Percentiles rank a stretch among this genome's conserved stretches.
Evolutionary conservation across 2,113 vertebrate genomes (phyloP).

Genomic region (Empidonax alnorum): DNA sequence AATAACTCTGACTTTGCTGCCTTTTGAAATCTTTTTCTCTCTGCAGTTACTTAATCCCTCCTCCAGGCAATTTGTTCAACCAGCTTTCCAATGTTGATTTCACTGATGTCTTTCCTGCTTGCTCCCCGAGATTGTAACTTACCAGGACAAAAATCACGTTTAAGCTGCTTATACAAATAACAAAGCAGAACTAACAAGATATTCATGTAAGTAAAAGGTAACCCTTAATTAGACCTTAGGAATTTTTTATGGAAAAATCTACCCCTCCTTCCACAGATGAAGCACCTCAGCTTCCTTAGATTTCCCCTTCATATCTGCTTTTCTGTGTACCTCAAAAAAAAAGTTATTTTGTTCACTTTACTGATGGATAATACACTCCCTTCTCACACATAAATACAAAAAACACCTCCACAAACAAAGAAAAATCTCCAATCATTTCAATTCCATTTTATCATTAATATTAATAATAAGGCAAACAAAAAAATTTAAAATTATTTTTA

Average conservation of each 20-base stretch:
- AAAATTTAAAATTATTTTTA: not conserved
- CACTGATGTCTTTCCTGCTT: not conserved
- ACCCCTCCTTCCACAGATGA: not conserved
- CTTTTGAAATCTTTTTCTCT: conserved; percentile 9
- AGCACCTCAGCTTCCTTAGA: not conserved
- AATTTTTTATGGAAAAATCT: not conserved
- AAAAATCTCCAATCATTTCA: not conserved
- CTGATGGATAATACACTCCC: not conserved
- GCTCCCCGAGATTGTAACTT: not conserved
- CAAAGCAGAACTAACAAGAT: not conserved
- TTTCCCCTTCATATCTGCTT: not conserved
- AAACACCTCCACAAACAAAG: not conserved
- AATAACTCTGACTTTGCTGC: not conserved
- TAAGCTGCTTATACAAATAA: conserved; percentile 11
- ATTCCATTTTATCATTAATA: not conserved
- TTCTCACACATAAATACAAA: not conserved
- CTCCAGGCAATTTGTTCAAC: not conserved
- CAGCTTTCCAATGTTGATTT: not conserved
- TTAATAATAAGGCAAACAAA: not conserved
- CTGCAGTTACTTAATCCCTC: not conserved
- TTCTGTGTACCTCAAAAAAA: not conserved
- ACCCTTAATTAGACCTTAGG: not conserved
- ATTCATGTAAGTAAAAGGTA: not conserved
- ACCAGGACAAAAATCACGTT: not conserved
- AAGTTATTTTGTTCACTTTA: not conserved